A percentile compares a stretch with the other conserved stretches of the same genome.
phyloP scores from a whole-genome alignment of 2,888 invertebrate genomes.

The Eucriotettix oculatus region DNA sequence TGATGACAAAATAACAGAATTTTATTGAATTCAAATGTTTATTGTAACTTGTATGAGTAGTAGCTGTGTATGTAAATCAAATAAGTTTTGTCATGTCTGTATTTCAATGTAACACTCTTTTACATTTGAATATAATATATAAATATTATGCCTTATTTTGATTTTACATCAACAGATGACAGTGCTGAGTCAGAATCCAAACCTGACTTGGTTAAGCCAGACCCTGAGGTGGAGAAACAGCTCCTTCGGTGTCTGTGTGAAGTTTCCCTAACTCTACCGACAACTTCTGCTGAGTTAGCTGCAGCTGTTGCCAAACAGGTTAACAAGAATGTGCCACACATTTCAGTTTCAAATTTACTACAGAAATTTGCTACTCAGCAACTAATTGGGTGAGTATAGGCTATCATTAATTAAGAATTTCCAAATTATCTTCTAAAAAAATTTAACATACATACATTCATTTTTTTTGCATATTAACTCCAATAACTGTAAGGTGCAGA shows the following conservation, averaged over 20 bases:
- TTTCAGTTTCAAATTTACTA: conserved; percentile 51
- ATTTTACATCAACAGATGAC: conserved; percentile 13
- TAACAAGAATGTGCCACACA: conserved; percentile 35
- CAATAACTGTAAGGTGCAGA: too few species aligned
- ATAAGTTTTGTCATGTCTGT: too few species aligned
- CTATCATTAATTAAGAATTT: too few species aligned
- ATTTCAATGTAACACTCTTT: too few species aligned
- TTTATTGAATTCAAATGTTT: too few species aligned
- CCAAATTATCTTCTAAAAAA: too few species aligned
- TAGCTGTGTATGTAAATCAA: too few species aligned
- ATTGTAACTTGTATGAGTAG: too few species aligned
- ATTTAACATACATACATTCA: too few species aligned
- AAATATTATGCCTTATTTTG: neutral
- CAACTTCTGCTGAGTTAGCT: conserved; percentile 47
- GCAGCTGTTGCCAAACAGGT: conserved; percentile 33
- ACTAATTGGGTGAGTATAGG: conserved; percentile 34
- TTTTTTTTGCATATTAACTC: too few species aligned
- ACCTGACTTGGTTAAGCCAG: conserved; percentile 21
- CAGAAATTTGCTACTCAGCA: conserved; percentile 66
- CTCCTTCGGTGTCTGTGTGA: conserved; percentile 52
- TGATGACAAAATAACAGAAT: too few species aligned
- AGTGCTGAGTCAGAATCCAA: conserved; percentile 12
- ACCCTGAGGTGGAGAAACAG: conserved; percentile 43
- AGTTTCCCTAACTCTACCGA: conserved; percentile 48
- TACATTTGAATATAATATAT: too few species aligned